Base-by-base conservation (phyloP, 2,113 vertebrate genomes). In the Notechis scutatus region DNA sequence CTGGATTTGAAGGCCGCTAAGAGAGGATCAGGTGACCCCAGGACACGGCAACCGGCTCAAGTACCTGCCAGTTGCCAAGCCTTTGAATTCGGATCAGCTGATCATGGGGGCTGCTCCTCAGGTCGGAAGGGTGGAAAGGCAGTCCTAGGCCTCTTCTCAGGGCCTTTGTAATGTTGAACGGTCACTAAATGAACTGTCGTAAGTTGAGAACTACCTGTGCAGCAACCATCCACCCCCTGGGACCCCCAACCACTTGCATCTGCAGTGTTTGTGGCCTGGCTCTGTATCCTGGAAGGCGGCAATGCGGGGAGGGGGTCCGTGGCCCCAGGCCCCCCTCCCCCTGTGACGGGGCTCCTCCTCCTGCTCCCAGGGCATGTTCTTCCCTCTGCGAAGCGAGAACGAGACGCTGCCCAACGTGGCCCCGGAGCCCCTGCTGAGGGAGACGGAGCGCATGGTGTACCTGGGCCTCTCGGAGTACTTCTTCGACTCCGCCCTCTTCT, bases 391-490 rank as follows among this genome's bases (percentile, higher is more conserved):
- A 0, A 93, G 97, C 26, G 96, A 96, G n/a, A 97, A 97, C 56
- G 93, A 97, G 90, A 97, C 97, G 0, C 61, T 98, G 91, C 96
- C 96, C 85, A 99, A 99, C 96, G 94, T 90, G 0, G 98, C 98
- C 0, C 97, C 98, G 20, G 98, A 98, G 90, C 99, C 98, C 0
- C 94, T 98, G 50, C 96, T 99, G 96, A 97, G 95, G 57, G 98
- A 99, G 93, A 98, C 98, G 0, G 97, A 99, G 87, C 97, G 98
- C 47, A 99, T 99, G 99, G 98, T 99, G 29, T 99, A 99, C 0
- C 96, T 99, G 4, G 98, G 98, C 9, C 98, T 99, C 92, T 99
- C 99, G 0, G 99, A 99, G 96, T 99, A 98, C 96, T 99, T 99
- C 97, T 99, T 99, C 0, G 99, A 99, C 95, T 99, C 99, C 0